A percentile compares a stretch with the other conserved stretches of the same genome.
phyloP scores from a whole-genome alignment of 2,113 vertebrate species.

The Nycticebus coucang region DNA sequence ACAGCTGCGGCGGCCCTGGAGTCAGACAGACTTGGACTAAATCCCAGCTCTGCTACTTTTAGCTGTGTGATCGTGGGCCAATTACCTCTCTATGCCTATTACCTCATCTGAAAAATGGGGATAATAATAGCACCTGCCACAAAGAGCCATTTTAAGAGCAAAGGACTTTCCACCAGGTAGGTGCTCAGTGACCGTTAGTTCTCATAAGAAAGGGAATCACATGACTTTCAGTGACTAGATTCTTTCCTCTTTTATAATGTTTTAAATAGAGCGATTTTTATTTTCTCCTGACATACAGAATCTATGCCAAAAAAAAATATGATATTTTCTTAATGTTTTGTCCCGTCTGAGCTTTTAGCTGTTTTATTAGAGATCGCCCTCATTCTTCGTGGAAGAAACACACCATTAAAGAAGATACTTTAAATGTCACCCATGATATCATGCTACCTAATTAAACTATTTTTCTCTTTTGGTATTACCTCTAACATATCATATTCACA shows the following conservation, averaged over 20 bases:
- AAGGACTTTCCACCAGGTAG: neutral
- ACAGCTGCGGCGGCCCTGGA: neutral
- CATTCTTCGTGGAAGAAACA: neutral
- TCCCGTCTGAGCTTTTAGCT: neutral
- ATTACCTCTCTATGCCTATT: neutral
- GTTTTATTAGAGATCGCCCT: neutral
- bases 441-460: neutral
- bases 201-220: neutral
- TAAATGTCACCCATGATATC: neutral
- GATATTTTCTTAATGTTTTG: neutral
- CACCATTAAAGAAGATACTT: conserved; percentile 7
- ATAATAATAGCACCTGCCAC: neutral
- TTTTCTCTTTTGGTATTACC: neutral
- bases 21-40: neutral
- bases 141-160: neutral
- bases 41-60: neutral
- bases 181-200: neutral
- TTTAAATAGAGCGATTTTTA: neutral
- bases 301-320: conserved; percentile 1
- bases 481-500: neutral
- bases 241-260: neutral
- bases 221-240: neutral
- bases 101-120: neutral
- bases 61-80: neutral
- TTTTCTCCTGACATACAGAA: neutral